phyloP scores from a whole-genome alignment of 2,113 vertebrate species.

The Edolisoma coerulescens region DNA sequence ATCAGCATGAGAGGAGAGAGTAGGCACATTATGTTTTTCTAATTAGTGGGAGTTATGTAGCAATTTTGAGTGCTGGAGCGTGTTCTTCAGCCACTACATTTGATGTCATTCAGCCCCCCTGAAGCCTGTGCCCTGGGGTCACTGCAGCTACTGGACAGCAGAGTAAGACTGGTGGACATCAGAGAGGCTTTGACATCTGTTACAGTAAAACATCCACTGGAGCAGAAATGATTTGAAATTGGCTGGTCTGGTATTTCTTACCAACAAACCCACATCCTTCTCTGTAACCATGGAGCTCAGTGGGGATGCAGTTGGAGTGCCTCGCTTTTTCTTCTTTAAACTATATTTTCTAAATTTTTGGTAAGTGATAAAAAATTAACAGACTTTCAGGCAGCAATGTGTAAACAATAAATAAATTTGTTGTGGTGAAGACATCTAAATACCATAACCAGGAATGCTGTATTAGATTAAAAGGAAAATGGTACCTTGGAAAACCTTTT shows the following conservation, averaged over 20 bases:
- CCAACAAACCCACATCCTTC: neutral
- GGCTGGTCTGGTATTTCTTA: neutral
- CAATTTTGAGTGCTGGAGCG: neutral
- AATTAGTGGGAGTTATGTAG: neutral
- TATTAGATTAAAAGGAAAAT: neutral
- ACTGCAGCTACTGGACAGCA: neutral
- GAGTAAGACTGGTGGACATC: neutral
- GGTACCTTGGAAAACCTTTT: neutral
- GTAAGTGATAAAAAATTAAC: neutral
- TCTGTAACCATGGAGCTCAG: neutral
- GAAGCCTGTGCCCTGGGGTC: neutral
- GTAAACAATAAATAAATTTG: neutral
- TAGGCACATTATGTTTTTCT: neutral
- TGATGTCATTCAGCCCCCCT: neutral
- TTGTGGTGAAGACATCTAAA: neutral
- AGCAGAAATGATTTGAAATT: neutral
- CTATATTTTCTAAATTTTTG: neutral
- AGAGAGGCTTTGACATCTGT: neutral
- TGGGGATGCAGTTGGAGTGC: neutral
- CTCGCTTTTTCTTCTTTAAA: neutral
- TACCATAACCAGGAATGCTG: neutral
- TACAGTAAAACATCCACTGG: neutral
- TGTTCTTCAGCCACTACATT: neutral
- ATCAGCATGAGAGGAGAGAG: neutral
- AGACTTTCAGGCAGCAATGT: neutral